Base-by-base conservation (phyloP, 2,797 vertebrate genomes). In the Iguana delicatissima region DNA sequence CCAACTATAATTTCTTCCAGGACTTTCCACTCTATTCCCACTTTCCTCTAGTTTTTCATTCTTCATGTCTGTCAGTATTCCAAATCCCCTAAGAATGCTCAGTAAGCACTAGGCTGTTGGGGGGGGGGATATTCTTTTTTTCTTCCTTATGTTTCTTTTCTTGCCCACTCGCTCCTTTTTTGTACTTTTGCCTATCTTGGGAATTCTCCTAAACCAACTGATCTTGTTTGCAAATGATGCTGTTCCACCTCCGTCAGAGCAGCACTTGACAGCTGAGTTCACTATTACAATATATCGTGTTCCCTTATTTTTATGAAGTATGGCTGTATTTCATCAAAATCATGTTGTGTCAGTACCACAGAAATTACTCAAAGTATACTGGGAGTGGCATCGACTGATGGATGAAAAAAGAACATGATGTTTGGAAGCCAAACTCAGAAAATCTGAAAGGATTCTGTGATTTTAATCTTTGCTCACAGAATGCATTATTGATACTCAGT, bases 381-480 rank as follows among this genome's bases (percentile, higher is more conserved):
- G 24, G 16, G 59, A 42, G 38, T 35, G 22, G 24, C 14, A 77
- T 1, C 2, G 50, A 74, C 5, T 18, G 67, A 57, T 16, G 20
- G 14, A 59, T 32, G 42, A 13, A 16, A n/a, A n/a, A 42, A 79
- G 20, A 62, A 4, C 22, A 38, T 14, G 6, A 62, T 46, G 4
- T 85, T 52, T 55, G 10, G 9, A 85, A 42, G 64, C 3, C 38
- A 67, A n/a, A 42, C 24, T 38, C 13, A 46, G 13, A 13, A 52
- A 4, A 59, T 14, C 10, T 55, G n/a, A 57, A 76, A 74, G 4
- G 1, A 22, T 72, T 88, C 20, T 59, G 29, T 69, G 32, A 89
- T 89, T 89, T 86, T 74, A 38, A 42, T 72, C 69, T 72, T 24
- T 81, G 26, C 14, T 57, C 22, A 89, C 35, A 88, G 24, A 82